Conservation (phyloP, 2,113 vertebrate genomes). For the Thalassoma bifasciatum region DNA sequence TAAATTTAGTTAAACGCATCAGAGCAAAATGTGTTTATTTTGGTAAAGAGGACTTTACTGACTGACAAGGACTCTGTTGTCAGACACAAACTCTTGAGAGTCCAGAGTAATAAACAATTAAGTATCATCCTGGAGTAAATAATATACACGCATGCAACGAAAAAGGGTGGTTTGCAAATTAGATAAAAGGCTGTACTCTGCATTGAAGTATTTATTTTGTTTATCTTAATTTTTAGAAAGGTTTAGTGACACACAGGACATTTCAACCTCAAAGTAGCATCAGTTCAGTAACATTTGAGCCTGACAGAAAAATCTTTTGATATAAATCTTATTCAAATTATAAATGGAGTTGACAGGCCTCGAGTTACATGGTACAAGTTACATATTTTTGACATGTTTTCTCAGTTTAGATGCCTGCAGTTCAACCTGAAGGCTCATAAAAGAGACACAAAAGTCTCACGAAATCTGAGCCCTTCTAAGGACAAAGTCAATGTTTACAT, state of each 20-base stretch:
- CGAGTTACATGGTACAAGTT: neutral
- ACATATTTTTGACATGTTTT: neutral
- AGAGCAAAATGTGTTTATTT: slow-evolving; percentile 81
- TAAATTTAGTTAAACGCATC: slow-evolving; percentile 82
- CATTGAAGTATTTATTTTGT: neutral
- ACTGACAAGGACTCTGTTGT: slow-evolving; percentile 68
- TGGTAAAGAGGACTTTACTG: slow-evolving; percentile 63
- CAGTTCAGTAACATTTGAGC: neutral
- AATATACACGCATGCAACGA: slow-evolving; percentile 14
- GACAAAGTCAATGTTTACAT: slow-evolving; percentile 74
- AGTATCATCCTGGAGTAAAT: slow-evolving; percentile 42
- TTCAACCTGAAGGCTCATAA: slow-evolving; percentile 34
- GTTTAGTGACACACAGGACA: slow-evolving; percentile 4
- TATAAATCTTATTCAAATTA: neutral
- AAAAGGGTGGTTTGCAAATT: slow-evolving; percentile 24
- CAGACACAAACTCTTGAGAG: slow-evolving; percentile 34
- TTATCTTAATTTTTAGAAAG: neutral
- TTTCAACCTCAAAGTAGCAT: neutral
- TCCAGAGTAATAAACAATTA: slow-evolving; percentile 54
- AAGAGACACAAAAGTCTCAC: slow-evolving; percentile 67
- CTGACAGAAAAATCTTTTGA: neutral
- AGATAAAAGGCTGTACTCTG: neutral
- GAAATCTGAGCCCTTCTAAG: slow-evolving; percentile 4
- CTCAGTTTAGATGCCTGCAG: neutral
- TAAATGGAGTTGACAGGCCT: neutral